A percentile compares a stretch with the other conserved stretches of the same genome.
These are phyloP conservation scores for Camponotus fellah DNA, from an alignment of 2,888 invertebrate species.

Conservation along the genomic window DNA sequence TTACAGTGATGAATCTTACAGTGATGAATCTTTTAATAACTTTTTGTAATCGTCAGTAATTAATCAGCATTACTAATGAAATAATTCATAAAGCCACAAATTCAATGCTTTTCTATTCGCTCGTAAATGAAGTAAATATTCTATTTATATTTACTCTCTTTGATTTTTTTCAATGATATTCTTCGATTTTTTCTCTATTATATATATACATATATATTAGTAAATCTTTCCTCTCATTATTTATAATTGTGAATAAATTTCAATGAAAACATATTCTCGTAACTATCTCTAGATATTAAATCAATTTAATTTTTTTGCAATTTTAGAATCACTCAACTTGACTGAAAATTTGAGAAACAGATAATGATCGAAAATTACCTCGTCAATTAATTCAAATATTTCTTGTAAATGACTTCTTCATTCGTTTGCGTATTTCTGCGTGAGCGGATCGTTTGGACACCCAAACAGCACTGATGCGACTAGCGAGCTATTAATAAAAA, in stretches of 20 bases:
- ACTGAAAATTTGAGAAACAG: neutral
- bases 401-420: neutral
- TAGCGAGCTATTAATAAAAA: conserved; percentile 51
- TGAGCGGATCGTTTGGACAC: conserved; percentile 17
- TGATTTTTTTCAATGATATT: neutral
- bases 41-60: neutral
- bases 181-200: neutral
- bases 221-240: neutral
- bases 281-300: neutral
- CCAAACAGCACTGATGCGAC: neutral
- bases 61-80: neutral
- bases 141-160: neutral
- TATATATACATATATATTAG: neutral
- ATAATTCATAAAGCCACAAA: neutral
- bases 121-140: neutral
- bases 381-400: neutral
- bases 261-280: neutral
- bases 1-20: too few relatives aligned
- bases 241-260: neutral
- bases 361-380: neutral
- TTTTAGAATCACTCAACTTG: neutral
- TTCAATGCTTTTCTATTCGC: neutral
- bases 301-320: neutral
- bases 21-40: neutral
- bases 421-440: neutral